These are phyloP conservation scores for Parnassius mnemosyne DNA, from an alignment of 2,888 invertebrate genomes.

Conservation along the genomic window DNA sequence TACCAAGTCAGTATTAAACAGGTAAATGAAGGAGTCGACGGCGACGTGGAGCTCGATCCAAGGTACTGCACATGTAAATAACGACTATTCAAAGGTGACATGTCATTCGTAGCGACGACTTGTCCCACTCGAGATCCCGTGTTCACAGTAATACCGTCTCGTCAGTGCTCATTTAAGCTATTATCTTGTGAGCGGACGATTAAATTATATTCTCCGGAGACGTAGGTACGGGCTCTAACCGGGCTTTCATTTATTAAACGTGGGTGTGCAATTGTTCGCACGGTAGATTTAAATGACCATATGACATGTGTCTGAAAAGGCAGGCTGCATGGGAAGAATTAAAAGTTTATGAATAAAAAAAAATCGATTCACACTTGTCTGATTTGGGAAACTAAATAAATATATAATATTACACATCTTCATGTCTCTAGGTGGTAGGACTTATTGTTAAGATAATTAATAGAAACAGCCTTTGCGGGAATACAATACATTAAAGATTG, in stretches of 20 bases:
- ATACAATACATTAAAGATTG: no score
- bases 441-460: no score
- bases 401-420: no score
- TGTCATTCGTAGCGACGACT: slow-evolving; percentile 10
- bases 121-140: slow-evolving; percentile 8
- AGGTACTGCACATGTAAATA: slow-evolving; percentile 14
- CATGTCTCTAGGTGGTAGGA: no score
- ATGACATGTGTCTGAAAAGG: slow-evolving; percentile 1
- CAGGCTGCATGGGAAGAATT: no score
- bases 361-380: no score
- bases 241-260: slow-evolving; percentile 35
- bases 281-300: slow-evolving; percentile 15
- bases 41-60: slow-evolving; percentile 5
- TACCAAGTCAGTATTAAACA: background rate
- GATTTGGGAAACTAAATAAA: no score
- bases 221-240: slow-evolving; percentile 28
- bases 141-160: slow-evolving; percentile 15
- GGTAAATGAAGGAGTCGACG: background rate
- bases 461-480: no score
- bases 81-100: slow-evolving; percentile 16
- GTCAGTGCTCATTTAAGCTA: slow-evolving; percentile 36
- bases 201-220: slow-evolving; percentile 41
- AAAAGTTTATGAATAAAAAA: no score
- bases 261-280: slow-evolving; percentile 29
- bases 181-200: slow-evolving; percentile 39